Percentiles rank a stretch among this genome's conserved stretches.
These are phyloP conservation scores for Parotocinclus haroldoi DNA, from an alignment of 2,797 vertebrate genomes.

Conservation along the genomic window DNA sequence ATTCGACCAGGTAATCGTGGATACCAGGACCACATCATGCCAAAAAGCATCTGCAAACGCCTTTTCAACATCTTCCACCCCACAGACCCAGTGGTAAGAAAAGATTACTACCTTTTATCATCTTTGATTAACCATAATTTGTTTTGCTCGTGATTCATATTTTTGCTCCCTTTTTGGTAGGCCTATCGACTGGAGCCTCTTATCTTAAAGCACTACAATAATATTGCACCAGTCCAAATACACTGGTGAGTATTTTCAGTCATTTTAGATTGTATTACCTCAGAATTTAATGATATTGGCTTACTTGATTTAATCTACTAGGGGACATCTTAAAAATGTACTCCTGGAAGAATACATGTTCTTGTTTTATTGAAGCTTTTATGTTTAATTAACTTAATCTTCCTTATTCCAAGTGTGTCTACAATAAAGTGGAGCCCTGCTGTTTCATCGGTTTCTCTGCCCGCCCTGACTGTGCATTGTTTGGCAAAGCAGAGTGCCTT, in stretches of 20 bases:
- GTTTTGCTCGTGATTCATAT: too few species aligned
- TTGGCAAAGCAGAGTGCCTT: too few species aligned
- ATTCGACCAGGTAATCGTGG: conserved; percentile 88
- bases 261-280: not conserved
- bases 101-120: not conserved
- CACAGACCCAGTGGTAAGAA: conserved; percentile 96
- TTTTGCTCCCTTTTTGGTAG: conserved; percentile 59
- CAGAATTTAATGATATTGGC: too few species aligned
- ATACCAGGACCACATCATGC: conserved; percentile 92
- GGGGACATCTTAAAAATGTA: too few species aligned
- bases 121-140: not conserved
- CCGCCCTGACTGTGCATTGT: too few species aligned
- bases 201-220: conserved; percentile 96
- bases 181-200: conserved; percentile 96
- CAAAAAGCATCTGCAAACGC: conserved; percentile 85
- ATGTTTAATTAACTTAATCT: too few species aligned
- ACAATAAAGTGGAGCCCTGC: too few species aligned
- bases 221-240: conserved; percentile 91
- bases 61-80: conserved; percentile 97
- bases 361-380: too few species aligned
- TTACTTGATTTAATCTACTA: too few species aligned
- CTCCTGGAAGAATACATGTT: too few species aligned
- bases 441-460: too few species aligned
- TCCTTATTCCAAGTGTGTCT: too few species aligned
- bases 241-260: conserved; percentile 77